Percentiles rank a stretch among this genome's conserved stretches.
Evolutionary conservation across 2,797 vertebrate species (phyloP).

Genomic region (Clamator glandarius): DNA sequence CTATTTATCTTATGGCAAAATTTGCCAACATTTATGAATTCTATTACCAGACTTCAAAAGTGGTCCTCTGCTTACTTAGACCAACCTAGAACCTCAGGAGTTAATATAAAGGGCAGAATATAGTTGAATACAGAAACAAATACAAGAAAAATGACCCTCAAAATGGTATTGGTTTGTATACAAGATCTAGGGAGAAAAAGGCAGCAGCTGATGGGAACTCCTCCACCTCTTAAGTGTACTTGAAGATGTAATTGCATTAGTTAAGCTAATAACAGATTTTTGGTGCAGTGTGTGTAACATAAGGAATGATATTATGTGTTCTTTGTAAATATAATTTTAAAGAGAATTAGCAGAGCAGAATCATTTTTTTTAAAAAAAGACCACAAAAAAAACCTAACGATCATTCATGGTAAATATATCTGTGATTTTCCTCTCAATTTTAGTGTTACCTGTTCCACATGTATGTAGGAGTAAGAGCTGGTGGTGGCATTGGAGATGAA

Average conservation of each 20-base stretch:
- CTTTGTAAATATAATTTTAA: not conserved
- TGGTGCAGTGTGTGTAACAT: not conserved
- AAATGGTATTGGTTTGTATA: not conserved
- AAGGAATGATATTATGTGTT: not conserved
- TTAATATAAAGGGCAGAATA: not conserved
- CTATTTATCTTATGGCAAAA: not conserved
- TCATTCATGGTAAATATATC: not conserved
- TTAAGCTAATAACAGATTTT: not conserved
- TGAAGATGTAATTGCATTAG: not conserved
- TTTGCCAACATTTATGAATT: not conserved
- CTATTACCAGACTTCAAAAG: not conserved
- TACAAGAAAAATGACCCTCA: not conserved
- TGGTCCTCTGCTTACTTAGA: not conserved
- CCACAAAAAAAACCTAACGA: not conserved
- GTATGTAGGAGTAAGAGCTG: constrained; percentile 97
- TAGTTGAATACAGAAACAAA: not conserved
- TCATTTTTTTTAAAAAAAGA: not conserved
- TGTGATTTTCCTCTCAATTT: not conserved
- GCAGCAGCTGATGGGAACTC: not conserved
- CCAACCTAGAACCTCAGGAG: not conserved
- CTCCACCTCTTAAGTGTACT: not conserved
- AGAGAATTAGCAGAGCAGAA: not conserved
- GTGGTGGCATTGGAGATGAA: constrained; percentile 98
- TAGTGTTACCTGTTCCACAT: constrained; percentile 99
- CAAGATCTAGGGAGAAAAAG: not conserved